These are phyloP conservation scores for Psilopogon haemacephalus DNA, from an alignment of 2,113 vertebrate genomes.

Conservation along the genomic window DNA sequence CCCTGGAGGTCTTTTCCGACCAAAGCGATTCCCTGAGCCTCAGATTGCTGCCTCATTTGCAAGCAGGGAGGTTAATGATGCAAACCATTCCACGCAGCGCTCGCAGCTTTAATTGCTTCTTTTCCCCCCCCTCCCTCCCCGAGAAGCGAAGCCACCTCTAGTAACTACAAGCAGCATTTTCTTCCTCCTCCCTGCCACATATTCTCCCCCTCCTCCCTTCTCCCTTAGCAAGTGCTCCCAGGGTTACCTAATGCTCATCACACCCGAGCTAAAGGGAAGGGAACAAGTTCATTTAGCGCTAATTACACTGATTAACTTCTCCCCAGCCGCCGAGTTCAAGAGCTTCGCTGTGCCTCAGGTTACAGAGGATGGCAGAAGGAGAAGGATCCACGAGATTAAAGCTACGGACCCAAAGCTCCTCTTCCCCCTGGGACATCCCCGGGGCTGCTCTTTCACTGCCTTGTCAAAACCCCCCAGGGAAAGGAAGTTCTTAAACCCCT, in stretches of 20 bases:
- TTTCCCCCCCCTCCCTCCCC: neutral
- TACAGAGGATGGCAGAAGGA: neutral
- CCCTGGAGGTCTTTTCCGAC: no score
- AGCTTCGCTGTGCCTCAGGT: neutral
- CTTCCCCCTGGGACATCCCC: neutral
- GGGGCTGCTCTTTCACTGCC: neutral
- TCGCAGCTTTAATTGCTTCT: neutral
- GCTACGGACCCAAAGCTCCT: neutral
- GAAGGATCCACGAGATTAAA: neutral
- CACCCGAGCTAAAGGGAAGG: neutral
- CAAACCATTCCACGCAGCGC: neutral
- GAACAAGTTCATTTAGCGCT: neutral
- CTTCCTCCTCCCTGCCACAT: neutral
- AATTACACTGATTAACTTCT: constrained; percentile 8
- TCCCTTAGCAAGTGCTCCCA: neutral
- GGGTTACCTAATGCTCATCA: neutral
- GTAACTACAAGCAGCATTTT: neutral
- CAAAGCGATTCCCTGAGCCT: no score
- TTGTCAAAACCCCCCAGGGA: neutral
- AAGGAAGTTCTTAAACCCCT: neutral
- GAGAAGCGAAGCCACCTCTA: neutral
- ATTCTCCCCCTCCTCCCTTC: neutral
- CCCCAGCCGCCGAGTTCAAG: neutral
- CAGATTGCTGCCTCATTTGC: neutral
- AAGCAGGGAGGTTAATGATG: neutral